phyloP scores from a whole-genome alignment of 2,113 vertebrate species.

The Pelecanoides urinatrix region DNA sequence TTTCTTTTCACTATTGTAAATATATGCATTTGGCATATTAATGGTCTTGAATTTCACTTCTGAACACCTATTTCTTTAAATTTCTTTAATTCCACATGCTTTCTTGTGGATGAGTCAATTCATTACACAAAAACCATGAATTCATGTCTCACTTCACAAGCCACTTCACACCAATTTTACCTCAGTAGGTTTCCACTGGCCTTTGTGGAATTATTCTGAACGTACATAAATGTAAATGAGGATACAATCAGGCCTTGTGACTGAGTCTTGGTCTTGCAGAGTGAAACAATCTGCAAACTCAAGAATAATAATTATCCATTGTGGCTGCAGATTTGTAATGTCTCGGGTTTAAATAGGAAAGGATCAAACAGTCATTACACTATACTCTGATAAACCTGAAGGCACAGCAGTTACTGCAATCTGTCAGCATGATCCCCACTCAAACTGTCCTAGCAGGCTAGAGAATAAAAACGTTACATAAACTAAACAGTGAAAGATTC shows the following conservation, averaged over 20 bases:
- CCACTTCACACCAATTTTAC: slow-evolving; percentile 3
- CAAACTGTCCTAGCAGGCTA: slow-evolving; percentile 6
- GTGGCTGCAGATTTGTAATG: not conserved
- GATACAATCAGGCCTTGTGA: not conserved
- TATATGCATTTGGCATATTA: not conserved
- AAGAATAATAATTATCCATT: slow-evolving; percentile 20
- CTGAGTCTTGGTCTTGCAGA: slow-evolving; percentile 6
- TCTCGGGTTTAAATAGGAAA: slow-evolving; percentile 2
- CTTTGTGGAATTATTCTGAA: not conserved
- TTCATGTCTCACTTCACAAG: not conserved
- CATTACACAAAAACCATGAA: not conserved
- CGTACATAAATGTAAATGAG: slow-evolving; percentile 5
- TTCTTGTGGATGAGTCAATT: not conserved
- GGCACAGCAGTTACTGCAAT: slow-evolving; percentile 9
- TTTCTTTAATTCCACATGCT: not conserved
- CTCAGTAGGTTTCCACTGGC: not conserved
- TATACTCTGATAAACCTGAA: slow-evolving; percentile 12
- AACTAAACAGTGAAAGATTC: slow-evolving; percentile 11
- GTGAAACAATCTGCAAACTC: slow-evolving; percentile 17
- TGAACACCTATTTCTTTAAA: not conserved
- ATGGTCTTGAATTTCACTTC: not conserved
- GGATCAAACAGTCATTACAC: not conserved
- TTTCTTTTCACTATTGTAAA: not conserved
- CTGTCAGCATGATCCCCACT: slow-evolving; percentile 26
- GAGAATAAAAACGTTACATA: not conserved